Evolutionary conservation across 2,113 vertebrate genomes (phyloP).

Genomic region (Thalassoma bifasciatum): DNA sequence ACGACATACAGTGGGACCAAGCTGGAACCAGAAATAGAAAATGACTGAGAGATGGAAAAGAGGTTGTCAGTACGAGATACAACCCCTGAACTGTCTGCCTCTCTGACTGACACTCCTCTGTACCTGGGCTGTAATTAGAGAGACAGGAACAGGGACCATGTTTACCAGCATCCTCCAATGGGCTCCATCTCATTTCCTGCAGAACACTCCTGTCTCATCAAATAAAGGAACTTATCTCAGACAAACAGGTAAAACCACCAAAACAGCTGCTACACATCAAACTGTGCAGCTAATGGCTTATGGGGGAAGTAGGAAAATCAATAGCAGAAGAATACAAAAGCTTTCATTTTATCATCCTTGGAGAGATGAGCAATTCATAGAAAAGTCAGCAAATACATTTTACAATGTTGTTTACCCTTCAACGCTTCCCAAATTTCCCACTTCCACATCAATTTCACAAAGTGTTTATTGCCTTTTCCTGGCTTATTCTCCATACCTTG

Average conservation of each 20-base stretch:
- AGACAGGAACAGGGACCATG: constrained; percentile 2
- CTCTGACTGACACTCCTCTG: constrained; percentile 32
- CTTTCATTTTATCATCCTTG: constrained; percentile 43
- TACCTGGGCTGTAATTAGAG: constrained; percentile 46
- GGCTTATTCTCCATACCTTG: constrained; percentile 10
- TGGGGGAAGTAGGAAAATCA: constrained; percentile 21
- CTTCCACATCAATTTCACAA: constrained; percentile 57
- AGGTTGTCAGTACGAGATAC: constrained; percentile 16
- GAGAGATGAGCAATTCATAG: constrained; percentile 9
- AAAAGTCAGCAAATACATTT: constrained; percentile 49
- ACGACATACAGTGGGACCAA: neutral
- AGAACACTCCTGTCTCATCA: constrained; percentile 38
- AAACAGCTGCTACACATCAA: constrained; percentile 1
- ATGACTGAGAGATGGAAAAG: constrained; percentile 4
- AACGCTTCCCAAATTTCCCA: constrained; percentile 37
- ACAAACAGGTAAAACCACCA: constrained; percentile 37
- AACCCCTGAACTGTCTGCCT: constrained; percentile 16
- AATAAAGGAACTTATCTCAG: constrained; percentile 21
- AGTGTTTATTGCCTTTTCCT: constrained; percentile 49
- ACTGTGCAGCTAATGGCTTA: constrained; percentile 19
- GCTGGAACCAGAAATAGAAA: constrained; percentile 3
- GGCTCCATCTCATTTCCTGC: constrained; percentile 24
- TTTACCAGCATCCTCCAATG: constrained; percentile 14
- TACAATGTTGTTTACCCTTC: constrained; percentile 32
- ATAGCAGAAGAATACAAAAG: constrained; percentile 20